Base-by-base conservation (phyloP, 2,113 vertebrate species). In the Gyps fulvus region DNA sequence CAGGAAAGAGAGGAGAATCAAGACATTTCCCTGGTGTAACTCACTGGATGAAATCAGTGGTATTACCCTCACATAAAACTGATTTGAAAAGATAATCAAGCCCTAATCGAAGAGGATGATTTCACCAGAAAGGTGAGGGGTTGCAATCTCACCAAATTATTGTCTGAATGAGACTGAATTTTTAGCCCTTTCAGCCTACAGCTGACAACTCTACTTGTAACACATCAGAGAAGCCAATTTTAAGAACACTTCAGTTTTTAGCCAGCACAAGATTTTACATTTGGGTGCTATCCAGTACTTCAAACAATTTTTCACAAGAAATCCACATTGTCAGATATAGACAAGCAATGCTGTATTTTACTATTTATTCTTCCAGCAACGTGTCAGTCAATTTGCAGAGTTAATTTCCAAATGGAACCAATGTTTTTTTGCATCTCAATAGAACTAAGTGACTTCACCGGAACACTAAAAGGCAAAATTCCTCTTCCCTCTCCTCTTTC, bases 321-420 rank as follows among this genome's bases (percentile, higher is more conserved):
- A 96, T 77, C 82, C 21, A 57, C 59, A 40, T 58, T 87, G 43
- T 89, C 87, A 57, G 78, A 93, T 86, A 93, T 5, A 95, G 94
- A 95, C 66, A 95, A 97, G 87, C 49, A 91, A 70, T 2, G 0
- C 9, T 71, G 4, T 86, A 63, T 59, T 81, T 61, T 91, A 94
- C 67, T 91, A 54, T 93, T 97, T 91, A 70, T 79, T 96, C 70
- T 96, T 74, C 86, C 91, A 92, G 88, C 63, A 90, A 94, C 2
- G 7, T 93, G 90, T 96, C 97, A 97, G 92, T 97, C 96, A 96
- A 89, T 97, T 97, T 93, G 63, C 55, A 50, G 92, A 98, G 93
- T 95, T 98, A 97, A 97, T 97, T 98, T 97, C 83, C 80, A 98
- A 98, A 97, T 71, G 80, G 94, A 79, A 90, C 85, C 7, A 77